These are phyloP conservation scores for Corythaixoides concolor DNA, from an alignment of 2,113 vertebrate species.

Conservation along the genomic window DNA sequence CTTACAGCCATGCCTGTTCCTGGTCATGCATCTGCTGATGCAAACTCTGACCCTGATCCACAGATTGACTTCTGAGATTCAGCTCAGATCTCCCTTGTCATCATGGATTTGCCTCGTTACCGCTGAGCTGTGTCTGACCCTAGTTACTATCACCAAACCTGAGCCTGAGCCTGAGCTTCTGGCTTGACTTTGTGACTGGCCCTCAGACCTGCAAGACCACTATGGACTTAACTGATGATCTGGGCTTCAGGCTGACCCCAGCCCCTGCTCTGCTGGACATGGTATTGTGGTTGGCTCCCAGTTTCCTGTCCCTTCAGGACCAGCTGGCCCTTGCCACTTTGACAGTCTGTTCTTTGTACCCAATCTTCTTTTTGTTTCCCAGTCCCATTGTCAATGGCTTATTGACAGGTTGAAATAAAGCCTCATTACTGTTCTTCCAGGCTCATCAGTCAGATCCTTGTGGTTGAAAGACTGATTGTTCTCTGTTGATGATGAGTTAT, in stretches of 20 bases:
- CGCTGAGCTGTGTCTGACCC: background rate
- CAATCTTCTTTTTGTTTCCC: background rate
- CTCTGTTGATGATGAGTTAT: background rate
- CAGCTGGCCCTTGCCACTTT: fast-evolving
- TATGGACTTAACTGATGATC: background rate
- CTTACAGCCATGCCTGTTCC: background rate
- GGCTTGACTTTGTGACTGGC: background rate
- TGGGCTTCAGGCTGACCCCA: background rate
- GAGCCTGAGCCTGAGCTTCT: background rate
- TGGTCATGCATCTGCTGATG: background rate
- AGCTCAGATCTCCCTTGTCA: background rate
- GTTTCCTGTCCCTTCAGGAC: background rate
- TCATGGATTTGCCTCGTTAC: background rate
- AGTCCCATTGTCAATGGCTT: background rate
- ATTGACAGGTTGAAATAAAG: background rate
- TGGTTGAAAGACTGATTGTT: background rate
- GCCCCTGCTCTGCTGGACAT: background rate
- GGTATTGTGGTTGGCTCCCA: background rate
- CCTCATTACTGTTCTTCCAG: background rate
- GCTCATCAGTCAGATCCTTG: background rate
- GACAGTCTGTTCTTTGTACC: background rate
- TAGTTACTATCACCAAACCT: background rate
- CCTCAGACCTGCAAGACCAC: background rate
- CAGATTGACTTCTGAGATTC: background rate
- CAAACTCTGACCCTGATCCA: background rate